Conservation (phyloP, 2,888 invertebrate genomes). For the Amiota mariae region DNA sequence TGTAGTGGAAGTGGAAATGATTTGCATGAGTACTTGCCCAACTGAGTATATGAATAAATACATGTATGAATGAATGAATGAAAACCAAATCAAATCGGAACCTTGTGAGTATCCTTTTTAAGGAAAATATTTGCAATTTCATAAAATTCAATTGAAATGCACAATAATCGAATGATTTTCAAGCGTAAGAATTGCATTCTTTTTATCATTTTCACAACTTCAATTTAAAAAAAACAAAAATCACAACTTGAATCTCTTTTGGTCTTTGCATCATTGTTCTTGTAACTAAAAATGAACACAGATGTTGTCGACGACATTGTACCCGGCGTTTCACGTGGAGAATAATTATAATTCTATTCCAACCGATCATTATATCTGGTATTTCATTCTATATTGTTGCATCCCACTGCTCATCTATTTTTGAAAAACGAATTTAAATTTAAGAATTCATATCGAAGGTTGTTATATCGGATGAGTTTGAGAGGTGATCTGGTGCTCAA, state of each 20-base stretch:
- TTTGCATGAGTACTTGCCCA: conserved; percentile 20
- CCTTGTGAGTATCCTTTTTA: background rate
- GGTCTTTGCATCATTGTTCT: background rate
- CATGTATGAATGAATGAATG: conserved; percentile 21
- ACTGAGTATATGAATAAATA: conserved; percentile 17
- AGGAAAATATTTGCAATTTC: conserved; percentile 41
- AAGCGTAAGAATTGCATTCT: conserved; percentile 47
- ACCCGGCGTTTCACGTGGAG: no score
- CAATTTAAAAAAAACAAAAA: background rate
- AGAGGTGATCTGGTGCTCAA: no score
- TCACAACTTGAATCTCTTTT: background rate
- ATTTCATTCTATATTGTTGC: no score
- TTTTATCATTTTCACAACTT: conserved; percentile 29
- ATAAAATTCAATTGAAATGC: conserved; percentile 55
- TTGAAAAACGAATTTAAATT: no score
- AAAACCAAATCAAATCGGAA: background rate
- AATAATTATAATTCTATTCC: no score
- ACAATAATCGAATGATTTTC: conserved; percentile 49
- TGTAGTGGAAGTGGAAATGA: background rate
- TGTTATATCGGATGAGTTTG: no score
- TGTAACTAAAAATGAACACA: no score
- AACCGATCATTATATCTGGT: no score
- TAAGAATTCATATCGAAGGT: no score
- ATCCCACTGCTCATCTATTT: no score
- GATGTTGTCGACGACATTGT: no score